Conservation (phyloP, 2,888 invertebrate genomes). For the Ypsolopha sequella region DNA sequence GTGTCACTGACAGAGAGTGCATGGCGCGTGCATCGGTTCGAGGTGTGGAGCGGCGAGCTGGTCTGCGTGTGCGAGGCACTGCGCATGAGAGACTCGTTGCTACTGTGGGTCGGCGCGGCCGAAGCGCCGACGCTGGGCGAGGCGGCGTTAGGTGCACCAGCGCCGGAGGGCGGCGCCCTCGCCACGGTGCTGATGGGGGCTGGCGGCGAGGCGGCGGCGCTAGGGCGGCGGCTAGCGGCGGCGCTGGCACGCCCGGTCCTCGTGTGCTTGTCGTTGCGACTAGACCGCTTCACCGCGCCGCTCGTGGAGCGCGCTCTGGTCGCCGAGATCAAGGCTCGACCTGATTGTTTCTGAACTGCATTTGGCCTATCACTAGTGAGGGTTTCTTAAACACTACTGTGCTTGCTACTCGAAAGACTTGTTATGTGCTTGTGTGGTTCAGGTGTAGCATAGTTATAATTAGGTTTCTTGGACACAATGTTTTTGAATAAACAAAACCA, state of each 20-base stretch:
- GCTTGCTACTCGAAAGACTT: background rate
- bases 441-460: too few relatives aligned
- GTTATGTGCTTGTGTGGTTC: too few relatives aligned
- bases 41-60: slow-evolving; percentile 36
- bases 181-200: slow-evolving; percentile 15
- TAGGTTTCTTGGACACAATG: too few relatives aligned
- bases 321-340: slow-evolving; percentile 28
- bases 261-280: slow-evolving; percentile 24
- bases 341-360: background rate
- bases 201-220: slow-evolving; percentile 16
- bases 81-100: slow-evolving; percentile 32
- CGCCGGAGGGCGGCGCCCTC: slow-evolving; percentile 9
- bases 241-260: slow-evolving; percentile 27
- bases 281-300: slow-evolving; percentile 34
- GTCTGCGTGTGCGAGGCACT: slow-evolving; percentile 31
- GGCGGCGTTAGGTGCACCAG: slow-evolving; percentile 30
- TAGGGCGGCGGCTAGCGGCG: slow-evolving; percentile 31
- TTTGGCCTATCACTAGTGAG: background rate
- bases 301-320: slow-evolving; percentile 31
- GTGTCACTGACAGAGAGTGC: slow-evolving; percentile 16
- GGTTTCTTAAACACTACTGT: background rate
- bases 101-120: slow-evolving; percentile 38
- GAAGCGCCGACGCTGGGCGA: slow-evolving; percentile 19
- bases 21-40: slow-evolving; percentile 41
- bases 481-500: too few relatives aligned